Conservation (phyloP, 2,888 invertebrate species). For the Cheilosia soror region DNA sequence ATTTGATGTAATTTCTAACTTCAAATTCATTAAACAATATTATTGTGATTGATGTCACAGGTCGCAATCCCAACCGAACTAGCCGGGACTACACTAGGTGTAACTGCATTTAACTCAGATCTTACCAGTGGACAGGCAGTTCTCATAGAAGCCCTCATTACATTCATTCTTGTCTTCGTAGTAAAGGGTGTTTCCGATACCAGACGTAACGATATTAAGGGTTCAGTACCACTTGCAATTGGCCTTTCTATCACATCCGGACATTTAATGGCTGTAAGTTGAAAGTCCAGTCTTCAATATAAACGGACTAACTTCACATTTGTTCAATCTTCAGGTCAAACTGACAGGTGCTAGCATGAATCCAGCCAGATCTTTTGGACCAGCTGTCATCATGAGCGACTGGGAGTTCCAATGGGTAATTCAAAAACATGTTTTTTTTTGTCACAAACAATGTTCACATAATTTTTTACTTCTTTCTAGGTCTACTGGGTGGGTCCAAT, state of each 20-base stretch:
- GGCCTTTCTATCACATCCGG: slow-evolving; percentile 94
- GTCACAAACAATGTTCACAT: too few species aligned
- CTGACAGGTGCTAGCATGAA: slow-evolving; percentile 96
- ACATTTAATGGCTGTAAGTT: slow-evolving; percentile 92
- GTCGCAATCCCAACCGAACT: slow-evolving; percentile 85
- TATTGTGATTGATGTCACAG: slow-evolving; percentile 59
- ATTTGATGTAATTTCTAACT: background rate
- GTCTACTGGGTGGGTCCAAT: slow-evolving; percentile 95
- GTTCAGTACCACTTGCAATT: slow-evolving; percentile 93
- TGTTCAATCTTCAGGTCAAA: slow-evolving; percentile 86
- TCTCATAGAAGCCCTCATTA: slow-evolving; percentile 92
- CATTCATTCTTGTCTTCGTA: slow-evolving; percentile 93
- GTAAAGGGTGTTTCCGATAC: slow-evolving; percentile 94
- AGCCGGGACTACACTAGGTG: slow-evolving; percentile 86
- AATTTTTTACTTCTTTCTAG: slow-evolving; percentile 83
- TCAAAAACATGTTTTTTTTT: background rate
- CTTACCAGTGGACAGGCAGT: slow-evolving; percentile 90
- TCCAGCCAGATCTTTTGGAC: slow-evolving; percentile 95
- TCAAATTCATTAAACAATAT: slow-evolving; percentile 78
- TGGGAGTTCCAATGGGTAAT: slow-evolving; percentile 93
- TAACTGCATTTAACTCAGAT: slow-evolving; percentile 85
- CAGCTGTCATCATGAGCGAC: slow-evolving; percentile 90
- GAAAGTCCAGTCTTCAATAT: background rate
- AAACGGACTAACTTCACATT: background rate
- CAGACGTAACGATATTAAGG: slow-evolving; percentile 91